Conservation (phyloP, 1,140 invertebrate genomes). For the Capitella teleta region DNA sequence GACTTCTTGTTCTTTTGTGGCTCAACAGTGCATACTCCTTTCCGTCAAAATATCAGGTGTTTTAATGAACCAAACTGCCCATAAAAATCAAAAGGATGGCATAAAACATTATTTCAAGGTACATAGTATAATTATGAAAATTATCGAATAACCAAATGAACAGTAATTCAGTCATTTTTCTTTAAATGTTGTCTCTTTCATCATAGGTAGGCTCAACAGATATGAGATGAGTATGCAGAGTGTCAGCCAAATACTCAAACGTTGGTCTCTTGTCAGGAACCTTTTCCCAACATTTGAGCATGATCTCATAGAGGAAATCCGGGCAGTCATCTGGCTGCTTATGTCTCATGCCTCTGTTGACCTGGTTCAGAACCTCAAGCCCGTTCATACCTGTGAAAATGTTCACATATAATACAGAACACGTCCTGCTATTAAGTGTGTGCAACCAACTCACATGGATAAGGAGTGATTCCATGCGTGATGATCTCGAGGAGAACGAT, state of each 20-base stretch:
- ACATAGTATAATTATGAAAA: too few species aligned
- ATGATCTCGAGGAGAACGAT: slow-evolving; percentile 95
- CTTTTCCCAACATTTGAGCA: slow-evolving; percentile 9
- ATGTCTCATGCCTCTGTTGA: background rate
- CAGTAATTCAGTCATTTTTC: too few species aligned
- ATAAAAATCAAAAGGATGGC: too few species aligned
- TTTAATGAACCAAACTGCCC: too few species aligned
- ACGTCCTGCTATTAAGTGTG: background rate
- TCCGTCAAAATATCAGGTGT: too few species aligned
- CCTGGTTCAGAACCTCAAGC: background rate
- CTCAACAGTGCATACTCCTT: too few species aligned
- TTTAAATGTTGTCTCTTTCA: too few species aligned
- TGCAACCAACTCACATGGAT: slow-evolving; percentile 52
- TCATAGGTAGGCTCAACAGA: too few species aligned
- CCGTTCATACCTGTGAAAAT: background rate
- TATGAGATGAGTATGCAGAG: too few species aligned
- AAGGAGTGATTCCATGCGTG: slow-evolving; percentile 94
- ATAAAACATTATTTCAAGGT: too few species aligned
- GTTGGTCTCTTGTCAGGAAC: slow-evolving; percentile 7
- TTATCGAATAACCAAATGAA: too few species aligned
- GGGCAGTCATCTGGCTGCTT: slow-evolving; percentile 3
- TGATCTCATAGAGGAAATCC: slow-evolving; percentile 3
- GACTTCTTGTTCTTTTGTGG: too few species aligned
- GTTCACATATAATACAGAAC: background rate
- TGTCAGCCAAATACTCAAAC: slow-evolving; percentile 6